A percentile compares a stretch with the other conserved stretches of the same genome.
These are phyloP conservation scores for Monopterus albus DNA, from an alignment of 2,113 vertebrate species.

Conservation along the genomic window DNA sequence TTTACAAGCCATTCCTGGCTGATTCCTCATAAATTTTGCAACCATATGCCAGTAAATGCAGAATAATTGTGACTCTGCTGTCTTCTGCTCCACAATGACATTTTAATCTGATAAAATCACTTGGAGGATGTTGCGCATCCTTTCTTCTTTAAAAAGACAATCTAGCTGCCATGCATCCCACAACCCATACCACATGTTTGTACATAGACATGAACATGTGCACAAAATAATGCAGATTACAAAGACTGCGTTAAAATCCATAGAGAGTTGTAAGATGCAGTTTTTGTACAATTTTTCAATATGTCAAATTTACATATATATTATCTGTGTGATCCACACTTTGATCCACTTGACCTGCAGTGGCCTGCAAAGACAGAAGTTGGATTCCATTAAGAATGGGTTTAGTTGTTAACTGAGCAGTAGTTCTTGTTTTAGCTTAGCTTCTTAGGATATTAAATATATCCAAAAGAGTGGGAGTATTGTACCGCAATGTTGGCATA, in stretches of 20 bases:
- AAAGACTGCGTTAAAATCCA: background rate
- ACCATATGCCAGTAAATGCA: too few relatives aligned
- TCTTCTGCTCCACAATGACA: too few relatives aligned
- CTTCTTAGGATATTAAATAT: background rate
- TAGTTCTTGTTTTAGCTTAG: too few relatives aligned
- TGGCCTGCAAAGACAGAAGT: conserved; percentile 46
- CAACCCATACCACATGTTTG: background rate
- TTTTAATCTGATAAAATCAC: too few relatives aligned
- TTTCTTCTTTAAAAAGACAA: too few relatives aligned
- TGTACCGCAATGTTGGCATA: conserved; percentile 67
- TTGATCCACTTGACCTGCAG: conserved; percentile 1
- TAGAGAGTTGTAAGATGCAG: background rate
- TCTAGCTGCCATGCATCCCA: too few relatives aligned
- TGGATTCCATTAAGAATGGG: conserved; percentile 7
- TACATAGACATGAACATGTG: background rate
- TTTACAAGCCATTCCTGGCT: too few relatives aligned
- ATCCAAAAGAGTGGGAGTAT: background rate
- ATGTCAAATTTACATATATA: conserved; percentile 67
- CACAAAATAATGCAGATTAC: background rate
- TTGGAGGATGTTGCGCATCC: too few relatives aligned
- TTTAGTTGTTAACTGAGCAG: too few relatives aligned
- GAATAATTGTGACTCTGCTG: too few relatives aligned
- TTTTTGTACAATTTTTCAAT: background rate
- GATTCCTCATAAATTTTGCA: too few relatives aligned
- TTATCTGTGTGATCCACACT: conserved; percentile 2